Evolutionary conservation across 2,888 invertebrate species (phyloP).

Genomic region (Lepeophtheirus nordmannii): DNA sequence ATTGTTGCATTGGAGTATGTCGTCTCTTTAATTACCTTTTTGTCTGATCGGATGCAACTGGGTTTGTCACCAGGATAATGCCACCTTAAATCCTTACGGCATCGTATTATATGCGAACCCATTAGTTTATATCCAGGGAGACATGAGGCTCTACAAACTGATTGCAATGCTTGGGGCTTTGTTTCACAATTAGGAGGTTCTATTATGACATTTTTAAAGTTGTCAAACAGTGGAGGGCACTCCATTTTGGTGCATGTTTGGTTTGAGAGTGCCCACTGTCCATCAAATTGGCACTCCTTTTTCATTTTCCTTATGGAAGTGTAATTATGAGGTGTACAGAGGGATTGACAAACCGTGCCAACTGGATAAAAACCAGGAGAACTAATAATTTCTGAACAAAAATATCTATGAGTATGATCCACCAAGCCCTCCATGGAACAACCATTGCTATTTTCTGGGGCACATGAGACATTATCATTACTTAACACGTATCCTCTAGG

Average conservation of each 20-base stretch:
- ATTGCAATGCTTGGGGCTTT: background rate
- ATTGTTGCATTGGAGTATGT: background rate
- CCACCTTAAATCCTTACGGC: background rate
- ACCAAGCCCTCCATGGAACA: background rate
- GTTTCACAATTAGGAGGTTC: background rate
- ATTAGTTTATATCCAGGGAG: slow-evolving; percentile 6
- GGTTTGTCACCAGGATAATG: slow-evolving; percentile 11
- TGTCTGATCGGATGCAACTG: background rate
- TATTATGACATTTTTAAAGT: background rate
- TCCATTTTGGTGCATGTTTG: background rate
- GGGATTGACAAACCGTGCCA: background rate
- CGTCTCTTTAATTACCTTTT: background rate
- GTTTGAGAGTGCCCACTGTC: slow-evolving; percentile 3
- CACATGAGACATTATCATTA: background rate
- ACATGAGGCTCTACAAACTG: slow-evolving; percentile 5
- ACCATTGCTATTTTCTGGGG: background rate
- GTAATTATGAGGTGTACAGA: slow-evolving; percentile 1
- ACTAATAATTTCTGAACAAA: background rate
- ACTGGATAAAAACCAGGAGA: background rate
- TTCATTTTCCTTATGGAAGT: background rate
- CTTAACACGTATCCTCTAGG: slow-evolving; percentile 2
- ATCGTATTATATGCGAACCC: background rate
- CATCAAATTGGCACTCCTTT: slow-evolving; percentile 11
- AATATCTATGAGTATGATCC: background rate
- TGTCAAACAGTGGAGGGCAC: slow-evolving; percentile 4